These are phyloP conservation scores for Drosophila seguyi DNA, from an alignment of 1,140 invertebrate genomes.

Conservation along the genomic window DNA sequence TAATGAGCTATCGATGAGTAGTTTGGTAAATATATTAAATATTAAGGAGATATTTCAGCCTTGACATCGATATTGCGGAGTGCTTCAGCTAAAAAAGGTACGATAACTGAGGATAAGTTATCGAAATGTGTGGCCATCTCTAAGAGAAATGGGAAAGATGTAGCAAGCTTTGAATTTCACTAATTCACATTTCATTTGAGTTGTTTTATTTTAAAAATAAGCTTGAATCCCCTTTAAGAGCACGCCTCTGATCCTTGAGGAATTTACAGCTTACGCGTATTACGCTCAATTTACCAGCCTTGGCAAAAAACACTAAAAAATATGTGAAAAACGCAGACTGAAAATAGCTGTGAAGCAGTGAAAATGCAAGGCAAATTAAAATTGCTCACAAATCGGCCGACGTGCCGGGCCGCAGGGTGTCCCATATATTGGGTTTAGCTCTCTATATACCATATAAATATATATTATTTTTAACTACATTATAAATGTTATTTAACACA, in stretches of 20 bases:
- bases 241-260: slow-evolving; percentile 30
- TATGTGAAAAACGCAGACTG: slow-evolving; percentile 37
- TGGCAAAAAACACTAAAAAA: slow-evolving; percentile 21
- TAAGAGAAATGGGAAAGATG: background rate
- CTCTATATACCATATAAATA: background rate
- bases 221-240: background rate
- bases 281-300: slow-evolving; percentile 76
- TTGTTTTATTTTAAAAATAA: too few relatives aligned
- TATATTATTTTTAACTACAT: background rate
- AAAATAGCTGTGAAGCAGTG: slow-evolving; percentile 76
- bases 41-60: background rate
- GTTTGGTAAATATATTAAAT: background rate
- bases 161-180: background rate
- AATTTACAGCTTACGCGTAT: slow-evolving; percentile 74
- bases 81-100: background rate
- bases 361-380: slow-evolving; percentile 81
- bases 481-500: too few relatives aligned
- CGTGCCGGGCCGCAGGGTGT: slow-evolving; percentile 28
- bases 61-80: background rate
- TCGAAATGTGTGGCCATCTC: background rate
- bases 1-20: background rate
- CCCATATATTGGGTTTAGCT: background rate
- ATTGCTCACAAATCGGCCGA: slow-evolving; percentile 66
- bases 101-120: background rate
- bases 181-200: background rate